phyloP scores from a whole-genome alignment of 2,797 vertebrate species.

The Rhincodon typus region DNA sequence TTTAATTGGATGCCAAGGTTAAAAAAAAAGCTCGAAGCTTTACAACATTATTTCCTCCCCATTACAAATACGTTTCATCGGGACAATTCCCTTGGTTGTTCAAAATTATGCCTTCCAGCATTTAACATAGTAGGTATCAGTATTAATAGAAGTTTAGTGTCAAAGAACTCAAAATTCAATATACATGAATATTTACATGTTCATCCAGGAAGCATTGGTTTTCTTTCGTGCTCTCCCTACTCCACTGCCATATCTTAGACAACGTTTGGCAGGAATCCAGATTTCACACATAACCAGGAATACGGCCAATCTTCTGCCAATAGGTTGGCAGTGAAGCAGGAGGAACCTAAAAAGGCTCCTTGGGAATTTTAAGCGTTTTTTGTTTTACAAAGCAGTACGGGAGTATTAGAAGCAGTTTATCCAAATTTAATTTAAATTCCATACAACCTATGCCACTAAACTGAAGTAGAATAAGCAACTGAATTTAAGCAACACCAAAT shows the following conservation, averaged over 20 bases:
- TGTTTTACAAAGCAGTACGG: background rate
- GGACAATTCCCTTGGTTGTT: background rate
- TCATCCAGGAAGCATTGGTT: background rate
- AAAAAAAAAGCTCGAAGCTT: background rate
- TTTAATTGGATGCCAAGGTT: background rate
- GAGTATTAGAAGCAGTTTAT: background rate
- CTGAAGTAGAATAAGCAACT: background rate
- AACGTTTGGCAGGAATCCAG: background rate
- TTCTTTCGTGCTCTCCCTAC: background rate
- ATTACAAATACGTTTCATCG: background rate
- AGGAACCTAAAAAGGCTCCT: background rate
- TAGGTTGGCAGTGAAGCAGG: background rate
- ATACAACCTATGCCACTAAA: background rate
- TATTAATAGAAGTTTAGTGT: background rate
- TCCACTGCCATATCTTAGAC: background rate
- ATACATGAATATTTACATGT: background rate
- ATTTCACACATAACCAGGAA: background rate
- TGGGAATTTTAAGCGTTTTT: background rate
- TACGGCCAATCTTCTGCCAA: background rate
- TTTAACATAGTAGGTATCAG: background rate
- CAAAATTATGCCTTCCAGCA: background rate
- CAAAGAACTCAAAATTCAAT: background rate
- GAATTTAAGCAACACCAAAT: background rate
- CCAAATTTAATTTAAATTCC: background rate
- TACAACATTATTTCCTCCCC: background rate